These are phyloP conservation scores for Anastrepha obliqua DNA, from an alignment of 1,140 invertebrate species.

Conservation along the genomic window DNA sequence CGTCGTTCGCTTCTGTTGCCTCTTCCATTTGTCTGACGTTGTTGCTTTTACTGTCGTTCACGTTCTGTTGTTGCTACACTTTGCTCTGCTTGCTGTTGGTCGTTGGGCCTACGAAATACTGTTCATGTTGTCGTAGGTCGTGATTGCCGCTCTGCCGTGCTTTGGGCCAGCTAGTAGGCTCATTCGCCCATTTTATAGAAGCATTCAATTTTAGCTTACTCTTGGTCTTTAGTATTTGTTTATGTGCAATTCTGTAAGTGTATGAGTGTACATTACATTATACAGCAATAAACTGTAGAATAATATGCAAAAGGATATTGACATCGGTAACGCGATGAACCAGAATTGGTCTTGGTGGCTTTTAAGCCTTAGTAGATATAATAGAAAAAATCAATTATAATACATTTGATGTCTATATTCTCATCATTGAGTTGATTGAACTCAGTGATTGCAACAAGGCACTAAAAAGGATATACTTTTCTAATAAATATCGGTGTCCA, in stretches of 20 bases:
- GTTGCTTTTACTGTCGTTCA: slow-evolving; percentile 56
- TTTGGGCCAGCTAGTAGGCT: not conserved
- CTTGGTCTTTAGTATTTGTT: not conserved
- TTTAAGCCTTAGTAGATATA: not conserved
- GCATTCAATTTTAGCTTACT: not conserved
- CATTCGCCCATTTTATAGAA: not conserved
- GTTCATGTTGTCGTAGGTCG: slow-evolving; percentile 72
- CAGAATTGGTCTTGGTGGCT: not conserved
- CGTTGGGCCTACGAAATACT: slow-evolving; percentile 62
- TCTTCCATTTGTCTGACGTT: slow-evolving; percentile 61
- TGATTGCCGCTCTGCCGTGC: slow-evolving; percentile 59
- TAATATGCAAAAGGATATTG: slow-evolving; percentile 35
- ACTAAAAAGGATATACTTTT: too few relatives aligned
- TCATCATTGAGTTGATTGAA: slow-evolving; percentile 19
- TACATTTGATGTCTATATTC: not conserved
- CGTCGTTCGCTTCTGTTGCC: not conserved
- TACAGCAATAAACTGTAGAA: slow-evolving; percentile 19
- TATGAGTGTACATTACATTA: not conserved
- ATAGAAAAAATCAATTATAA: slow-evolving; percentile 45
- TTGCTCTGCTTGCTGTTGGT: slow-evolving; percentile 12
- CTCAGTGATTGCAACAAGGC: not conserved
- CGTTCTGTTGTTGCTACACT: slow-evolving; percentile 33
- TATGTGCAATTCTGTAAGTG: not conserved
- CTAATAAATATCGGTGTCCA: too few relatives aligned
- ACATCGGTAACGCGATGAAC: slow-evolving; percentile 57